Evolutionary conservation across 2,888 invertebrate species (phyloP).

Genomic region (Chymomyza fuscimana): DNA sequence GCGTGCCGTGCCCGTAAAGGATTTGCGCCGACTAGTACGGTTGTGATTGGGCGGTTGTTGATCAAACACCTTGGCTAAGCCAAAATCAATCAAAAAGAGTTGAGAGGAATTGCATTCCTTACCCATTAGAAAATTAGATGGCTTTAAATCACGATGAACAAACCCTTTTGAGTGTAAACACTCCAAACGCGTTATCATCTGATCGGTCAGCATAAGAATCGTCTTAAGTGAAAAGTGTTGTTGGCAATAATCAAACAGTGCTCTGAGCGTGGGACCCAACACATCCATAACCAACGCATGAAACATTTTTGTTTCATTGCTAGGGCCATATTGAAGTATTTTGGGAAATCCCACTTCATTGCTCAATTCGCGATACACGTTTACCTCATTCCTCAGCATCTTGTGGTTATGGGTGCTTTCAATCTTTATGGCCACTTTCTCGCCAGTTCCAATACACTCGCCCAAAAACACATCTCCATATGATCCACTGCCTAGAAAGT

Average conservation of each 20-base stretch:
- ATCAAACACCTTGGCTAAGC: constrained; percentile 98
- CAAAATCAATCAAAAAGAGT: constrained; percentile 99
- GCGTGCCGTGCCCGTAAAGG: constrained; percentile 93
- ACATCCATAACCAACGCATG: constrained; percentile 99
- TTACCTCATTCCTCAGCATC: constrained; percentile 95
- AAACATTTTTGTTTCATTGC: constrained; percentile 91
- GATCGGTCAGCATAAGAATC: constrained; percentile 97
- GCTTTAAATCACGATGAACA: constrained; percentile 98
- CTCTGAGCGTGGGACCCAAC: constrained; percentile 96
- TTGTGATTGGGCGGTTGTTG: constrained; percentile 94
- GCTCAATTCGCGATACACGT: constrained; percentile 98
- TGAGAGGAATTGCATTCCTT: constrained; percentile 90
- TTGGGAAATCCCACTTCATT: constrained; percentile 97
- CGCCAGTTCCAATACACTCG: constrained; percentile 92
- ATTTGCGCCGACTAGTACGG: constrained; percentile 84
- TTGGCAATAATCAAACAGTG: constrained; percentile 98
- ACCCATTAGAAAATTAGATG: constrained; percentile 98
- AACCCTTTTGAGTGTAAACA: constrained; percentile 99
- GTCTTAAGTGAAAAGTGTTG: constrained; percentile 99
- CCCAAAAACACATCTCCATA: constrained; percentile 99
- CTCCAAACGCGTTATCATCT: constrained; percentile 96
- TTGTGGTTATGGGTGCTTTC: constrained; percentile 92
- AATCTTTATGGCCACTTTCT: constrained; percentile 99
- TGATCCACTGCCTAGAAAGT: constrained; percentile 87
- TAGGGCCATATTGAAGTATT: constrained; percentile 91